Percentiles rank a stretch among this genome's conserved stretches.
phyloP scores from a whole-genome alignment of 2,888 invertebrate genomes.

The Elysia crispata region DNA sequence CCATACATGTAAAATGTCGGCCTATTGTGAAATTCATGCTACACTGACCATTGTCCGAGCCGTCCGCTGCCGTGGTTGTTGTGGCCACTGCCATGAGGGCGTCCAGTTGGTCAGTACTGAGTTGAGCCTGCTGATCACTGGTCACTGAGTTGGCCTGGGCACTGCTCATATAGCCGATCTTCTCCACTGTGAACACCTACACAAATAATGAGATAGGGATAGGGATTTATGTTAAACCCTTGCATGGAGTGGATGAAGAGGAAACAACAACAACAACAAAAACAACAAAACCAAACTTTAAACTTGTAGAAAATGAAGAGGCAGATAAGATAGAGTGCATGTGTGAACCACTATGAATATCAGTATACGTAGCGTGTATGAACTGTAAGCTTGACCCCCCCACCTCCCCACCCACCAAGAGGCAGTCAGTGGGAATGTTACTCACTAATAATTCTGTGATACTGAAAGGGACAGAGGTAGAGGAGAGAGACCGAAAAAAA shows the following conservation, averaged over 20 bases:
- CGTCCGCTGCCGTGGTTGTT: background rate
- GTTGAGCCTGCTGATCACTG: background rate
- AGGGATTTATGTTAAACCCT: no score
- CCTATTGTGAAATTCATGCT: background rate
- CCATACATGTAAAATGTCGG: no score
- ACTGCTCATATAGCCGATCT: slow-evolving; percentile 23
- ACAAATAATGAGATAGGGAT: no score
- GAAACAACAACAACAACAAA: background rate
- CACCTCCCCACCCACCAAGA: no score
- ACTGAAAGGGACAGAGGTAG: no score
- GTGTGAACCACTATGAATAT: background rate
- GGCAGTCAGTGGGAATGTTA: no score
- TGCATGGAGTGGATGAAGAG: no score
- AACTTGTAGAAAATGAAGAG: background rate
- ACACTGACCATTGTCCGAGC: slow-evolving; percentile 13
- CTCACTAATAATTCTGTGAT: no score
- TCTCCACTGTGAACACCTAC: slow-evolving; percentile 18
- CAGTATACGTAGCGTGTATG: no score
- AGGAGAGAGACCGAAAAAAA: no score
- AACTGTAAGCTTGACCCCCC: no score
- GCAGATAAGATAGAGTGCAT: background rate
- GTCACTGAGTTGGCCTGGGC: slow-evolving; percentile 23
- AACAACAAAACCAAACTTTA: background rate
- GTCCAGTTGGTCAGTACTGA: background rate
- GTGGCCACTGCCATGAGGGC: slow-evolving; percentile 13